Conservation (phyloP, 2,797 vertebrate genomes). For the Antrozous pallidus region DNA sequence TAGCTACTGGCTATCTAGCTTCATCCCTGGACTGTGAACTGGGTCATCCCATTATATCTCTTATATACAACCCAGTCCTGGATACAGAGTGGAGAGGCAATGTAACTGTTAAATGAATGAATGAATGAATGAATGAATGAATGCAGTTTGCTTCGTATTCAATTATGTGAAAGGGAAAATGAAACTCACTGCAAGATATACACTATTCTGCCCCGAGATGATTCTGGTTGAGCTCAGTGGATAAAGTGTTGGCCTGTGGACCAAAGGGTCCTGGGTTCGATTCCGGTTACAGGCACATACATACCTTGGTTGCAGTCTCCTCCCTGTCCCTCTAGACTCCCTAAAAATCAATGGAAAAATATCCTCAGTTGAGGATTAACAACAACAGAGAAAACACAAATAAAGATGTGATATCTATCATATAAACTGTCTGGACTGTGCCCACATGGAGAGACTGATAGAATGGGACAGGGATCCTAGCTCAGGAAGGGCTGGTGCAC, state of each 20-base stretch:
- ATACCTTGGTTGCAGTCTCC: too few species aligned
- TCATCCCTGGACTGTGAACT: not conserved
- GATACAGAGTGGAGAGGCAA: not conserved
- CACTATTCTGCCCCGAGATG: not conserved
- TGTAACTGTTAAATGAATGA: not conserved
- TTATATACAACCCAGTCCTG: not conserved
- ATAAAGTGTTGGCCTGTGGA: too few species aligned
- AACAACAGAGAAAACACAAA: not conserved
- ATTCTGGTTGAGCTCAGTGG: not conserved
- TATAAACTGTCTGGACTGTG: not conserved
- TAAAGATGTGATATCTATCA: not conserved
- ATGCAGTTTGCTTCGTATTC: not conserved
- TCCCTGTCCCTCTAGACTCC: too few species aligned
- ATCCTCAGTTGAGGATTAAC: too few species aligned
- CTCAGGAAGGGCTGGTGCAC: not conserved
- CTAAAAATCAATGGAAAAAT: too few species aligned
- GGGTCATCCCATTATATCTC: not conserved
- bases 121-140: not conserved
- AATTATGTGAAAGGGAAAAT: not conserved
- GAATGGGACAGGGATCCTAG: not conserved
- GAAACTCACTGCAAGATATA: not conserved
- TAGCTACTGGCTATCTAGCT: not conserved
- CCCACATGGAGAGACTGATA: not conserved
- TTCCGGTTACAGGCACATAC: fast-evolving
- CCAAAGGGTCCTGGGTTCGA: too few species aligned